phyloP scores from a whole-genome alignment of 92 coral and sea anemone species.

The Zoanthus gigantus region DNA sequence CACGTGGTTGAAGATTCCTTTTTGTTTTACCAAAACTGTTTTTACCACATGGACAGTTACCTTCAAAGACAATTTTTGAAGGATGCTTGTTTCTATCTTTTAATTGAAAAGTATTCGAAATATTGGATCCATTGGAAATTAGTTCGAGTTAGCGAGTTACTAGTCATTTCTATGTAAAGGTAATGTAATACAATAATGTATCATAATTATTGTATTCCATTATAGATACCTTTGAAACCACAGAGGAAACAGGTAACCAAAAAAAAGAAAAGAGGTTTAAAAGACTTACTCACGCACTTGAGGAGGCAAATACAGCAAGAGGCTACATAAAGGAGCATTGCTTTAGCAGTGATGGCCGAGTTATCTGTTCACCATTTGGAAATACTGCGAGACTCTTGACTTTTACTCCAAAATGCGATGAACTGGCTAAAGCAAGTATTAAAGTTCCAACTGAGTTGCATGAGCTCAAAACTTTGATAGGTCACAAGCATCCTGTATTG shows the following conservation, averaged over 20 bases:
- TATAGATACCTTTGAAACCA: neutral
- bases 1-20: no score
- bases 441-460: conserved; percentile 67
- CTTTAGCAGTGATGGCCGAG: conserved; percentile 89
- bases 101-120: no score
- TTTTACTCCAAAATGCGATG: conserved; percentile 80
- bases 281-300: conserved; percentile 83
- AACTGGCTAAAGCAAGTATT: conserved; percentile 67
- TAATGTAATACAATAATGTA: neutral
- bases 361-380: conserved; percentile 96
- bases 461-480: conserved; percentile 81
- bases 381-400: conserved; percentile 85
- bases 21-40: no score
- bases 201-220: neutral
- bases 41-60: no score
- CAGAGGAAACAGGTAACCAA: conserved; percentile 22
- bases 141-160: no score
- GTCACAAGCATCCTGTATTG: conserved; percentile 87
- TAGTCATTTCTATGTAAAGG: no score
- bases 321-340: conserved; percentile 95
- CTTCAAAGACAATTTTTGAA: no score
- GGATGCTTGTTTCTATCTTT: no score
- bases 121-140: no score
- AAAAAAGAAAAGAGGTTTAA: conserved; percentile 28
- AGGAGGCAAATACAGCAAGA: conserved; percentile 80